Conservation (phyloP, 2,888 invertebrate species). For the Acheta domesticus region DNA sequence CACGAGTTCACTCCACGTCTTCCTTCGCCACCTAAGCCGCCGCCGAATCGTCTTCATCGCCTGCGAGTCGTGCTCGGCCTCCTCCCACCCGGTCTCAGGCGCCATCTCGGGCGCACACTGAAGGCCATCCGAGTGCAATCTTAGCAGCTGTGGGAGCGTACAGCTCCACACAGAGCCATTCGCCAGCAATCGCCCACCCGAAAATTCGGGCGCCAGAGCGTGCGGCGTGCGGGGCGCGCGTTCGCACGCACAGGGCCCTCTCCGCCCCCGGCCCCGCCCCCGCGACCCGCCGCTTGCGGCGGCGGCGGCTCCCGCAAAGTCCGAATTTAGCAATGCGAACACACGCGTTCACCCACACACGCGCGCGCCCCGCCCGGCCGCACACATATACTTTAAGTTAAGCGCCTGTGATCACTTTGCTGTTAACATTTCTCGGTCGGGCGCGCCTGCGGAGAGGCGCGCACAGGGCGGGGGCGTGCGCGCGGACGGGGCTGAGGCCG, state of each 20-base stretch:
- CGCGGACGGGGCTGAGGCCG: neutral
- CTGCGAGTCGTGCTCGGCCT: too few relatives aligned
- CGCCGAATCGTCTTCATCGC: too few relatives aligned
- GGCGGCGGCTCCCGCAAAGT: neutral
- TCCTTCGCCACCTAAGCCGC: too few relatives aligned
- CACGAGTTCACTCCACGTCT: too few relatives aligned
- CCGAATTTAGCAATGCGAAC: slow-evolving; percentile 9
- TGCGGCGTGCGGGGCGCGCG: neutral
- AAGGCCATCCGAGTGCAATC: too few relatives aligned
- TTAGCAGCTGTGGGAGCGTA: too few relatives aligned
- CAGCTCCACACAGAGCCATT: too few relatives aligned
- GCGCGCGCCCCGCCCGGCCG: neutral
- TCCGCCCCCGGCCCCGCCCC: neutral
- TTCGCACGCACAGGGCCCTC: neutral
- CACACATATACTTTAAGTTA: neutral
- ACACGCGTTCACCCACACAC: neutral
- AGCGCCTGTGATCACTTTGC: slow-evolving; percentile 8
- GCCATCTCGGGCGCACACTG: too few relatives aligned
- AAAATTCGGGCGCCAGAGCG: neutral
- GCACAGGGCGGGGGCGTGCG: neutral
- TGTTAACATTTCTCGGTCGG: slow-evolving; percentile 1
- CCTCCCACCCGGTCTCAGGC: too few relatives aligned
- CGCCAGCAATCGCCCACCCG: neutral
- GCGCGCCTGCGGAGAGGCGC: neutral
- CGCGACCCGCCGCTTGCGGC: neutral